These are phyloP conservation scores for Colletes latitarsis DNA, from an alignment of 1,140 invertebrate species.

Conservation along the genomic window DNA sequence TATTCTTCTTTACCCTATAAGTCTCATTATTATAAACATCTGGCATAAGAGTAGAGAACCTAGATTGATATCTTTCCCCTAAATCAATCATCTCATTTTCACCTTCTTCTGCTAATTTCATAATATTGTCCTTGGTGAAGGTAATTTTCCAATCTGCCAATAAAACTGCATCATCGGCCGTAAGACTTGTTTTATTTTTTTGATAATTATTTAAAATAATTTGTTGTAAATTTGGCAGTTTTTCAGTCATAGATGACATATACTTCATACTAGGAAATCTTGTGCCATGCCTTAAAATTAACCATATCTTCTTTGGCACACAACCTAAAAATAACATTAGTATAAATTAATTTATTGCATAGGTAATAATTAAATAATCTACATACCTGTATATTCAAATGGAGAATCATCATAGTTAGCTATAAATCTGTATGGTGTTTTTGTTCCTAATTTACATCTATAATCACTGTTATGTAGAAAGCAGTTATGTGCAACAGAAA, in stretches of 20 bases:
- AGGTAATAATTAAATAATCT: not conserved
- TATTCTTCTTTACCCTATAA: slow-evolving; percentile 80
- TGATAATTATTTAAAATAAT: slow-evolving; percentile 79
- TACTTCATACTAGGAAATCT: slow-evolving; percentile 83
- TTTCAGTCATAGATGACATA: slow-evolving; percentile 79
- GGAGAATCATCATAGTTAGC: slow-evolving; percentile 82
- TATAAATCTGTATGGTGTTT: slow-evolving; percentile 84
- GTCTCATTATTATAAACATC: slow-evolving; percentile 82
- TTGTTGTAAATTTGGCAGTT: slow-evolving; percentile 79
- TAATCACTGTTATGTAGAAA: slow-evolving; percentile 46
- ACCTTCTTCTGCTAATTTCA: slow-evolving; percentile 84
- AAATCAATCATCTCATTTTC: slow-evolving; percentile 85
- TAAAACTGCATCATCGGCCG: slow-evolving; percentile 72
- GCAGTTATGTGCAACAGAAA: slow-evolving; percentile 24
- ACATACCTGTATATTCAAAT: slow-evolving; percentile 81
- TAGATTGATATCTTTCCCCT: slow-evolving; percentile 84
- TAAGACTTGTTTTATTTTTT: slow-evolving; percentile 63
- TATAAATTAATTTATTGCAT: not conserved
- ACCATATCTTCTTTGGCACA: slow-evolving; percentile 84
- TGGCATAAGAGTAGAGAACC: slow-evolving; percentile 84
- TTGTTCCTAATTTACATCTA: slow-evolving; percentile 80
- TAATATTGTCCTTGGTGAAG: slow-evolving; percentile 78
- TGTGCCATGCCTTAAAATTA: slow-evolving; percentile 86
- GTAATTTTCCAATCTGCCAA: slow-evolving; percentile 82
- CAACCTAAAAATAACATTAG: slow-evolving; percentile 80